Evolutionary conservation across 2,888 invertebrate species (phyloP).

Genomic region (Antheraea assamensis): DNA sequence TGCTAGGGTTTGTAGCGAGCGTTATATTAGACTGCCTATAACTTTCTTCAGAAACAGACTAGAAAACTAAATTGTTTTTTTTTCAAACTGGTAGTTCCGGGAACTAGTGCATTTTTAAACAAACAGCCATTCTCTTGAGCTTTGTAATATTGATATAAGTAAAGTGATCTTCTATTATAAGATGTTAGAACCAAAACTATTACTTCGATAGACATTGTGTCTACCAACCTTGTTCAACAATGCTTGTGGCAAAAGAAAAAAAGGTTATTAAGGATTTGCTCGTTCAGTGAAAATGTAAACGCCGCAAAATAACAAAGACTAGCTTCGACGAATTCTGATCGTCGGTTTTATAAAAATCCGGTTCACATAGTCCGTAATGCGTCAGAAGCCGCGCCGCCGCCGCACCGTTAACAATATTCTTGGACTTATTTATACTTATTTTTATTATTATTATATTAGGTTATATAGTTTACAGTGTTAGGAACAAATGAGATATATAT

Average conservation of each 20-base stretch:
- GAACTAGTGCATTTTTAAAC: too few species aligned
- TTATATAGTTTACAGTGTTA: not conserved
- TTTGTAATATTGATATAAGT: too few species aligned
- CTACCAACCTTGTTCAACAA: not conserved
- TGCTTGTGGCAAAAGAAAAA: not conserved
- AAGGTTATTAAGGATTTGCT: not conserved
- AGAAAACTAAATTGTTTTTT: too few species aligned
- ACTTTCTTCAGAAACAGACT: too few species aligned
- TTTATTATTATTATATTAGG: too few species aligned
- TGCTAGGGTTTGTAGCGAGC: too few species aligned
- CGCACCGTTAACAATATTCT: not conserved
- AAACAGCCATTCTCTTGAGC: too few species aligned
- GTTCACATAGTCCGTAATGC: not conserved
- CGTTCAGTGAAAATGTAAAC: not conserved
- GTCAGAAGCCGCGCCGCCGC: not conserved
- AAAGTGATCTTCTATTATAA: too few species aligned
- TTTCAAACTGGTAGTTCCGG: too few species aligned
- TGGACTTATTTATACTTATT: not conserved
- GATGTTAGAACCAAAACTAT: too few species aligned
- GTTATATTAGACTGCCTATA: too few species aligned
- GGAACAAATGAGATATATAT: not conserved
- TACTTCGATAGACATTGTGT: too few species aligned
- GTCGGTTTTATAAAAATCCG: constrained; percentile 1
- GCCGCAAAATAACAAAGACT: not conserved
- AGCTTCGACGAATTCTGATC: not conserved